These are phyloP conservation scores for Sitobion miscanthi DNA, from an alignment of 1,140 invertebrate genomes.

Conservation along the genomic window DNA sequence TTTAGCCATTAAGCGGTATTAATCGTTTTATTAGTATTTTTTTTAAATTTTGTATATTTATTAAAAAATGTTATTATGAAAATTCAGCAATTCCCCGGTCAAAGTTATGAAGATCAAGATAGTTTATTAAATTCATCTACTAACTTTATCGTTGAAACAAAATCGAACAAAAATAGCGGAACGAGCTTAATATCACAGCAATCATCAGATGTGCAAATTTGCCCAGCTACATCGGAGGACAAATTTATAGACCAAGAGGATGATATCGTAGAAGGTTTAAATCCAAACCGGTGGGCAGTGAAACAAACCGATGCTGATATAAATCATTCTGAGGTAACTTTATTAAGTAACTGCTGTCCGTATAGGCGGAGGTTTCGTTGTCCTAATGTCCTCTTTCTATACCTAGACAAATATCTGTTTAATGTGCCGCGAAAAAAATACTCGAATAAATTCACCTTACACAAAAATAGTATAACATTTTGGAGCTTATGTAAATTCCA, in stretches of 20 bases:
- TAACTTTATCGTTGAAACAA: neutral
- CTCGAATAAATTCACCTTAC: too few relatives aligned
- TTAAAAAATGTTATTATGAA: neutral
- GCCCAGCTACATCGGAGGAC: neutral
- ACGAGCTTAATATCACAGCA: neutral
- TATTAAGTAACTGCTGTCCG: neutral
- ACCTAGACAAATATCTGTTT: too few relatives aligned
- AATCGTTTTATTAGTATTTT: neutral
- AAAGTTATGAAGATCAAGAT: neutral
- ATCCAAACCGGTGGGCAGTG: neutral
- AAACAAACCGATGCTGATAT: neutral
- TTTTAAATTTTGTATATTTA: neutral
- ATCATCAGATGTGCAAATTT: neutral
- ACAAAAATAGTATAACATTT: too few relatives aligned
- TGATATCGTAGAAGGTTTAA: neutral
- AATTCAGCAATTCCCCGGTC: conserved; percentile 15
- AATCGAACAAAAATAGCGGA: neutral
- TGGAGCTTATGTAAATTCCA: too few relatives aligned
- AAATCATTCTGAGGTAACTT: neutral
- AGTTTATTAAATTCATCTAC: neutral
- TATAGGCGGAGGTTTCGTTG: too few relatives aligned
- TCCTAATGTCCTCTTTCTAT: too few relatives aligned
- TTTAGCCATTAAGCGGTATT: neutral
- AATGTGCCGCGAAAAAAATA: too few relatives aligned
- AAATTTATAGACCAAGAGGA: neutral